phyloP scores from a whole-genome alignment of 2,888 invertebrate species.

The Eudasyphora cyanicolor region DNA sequence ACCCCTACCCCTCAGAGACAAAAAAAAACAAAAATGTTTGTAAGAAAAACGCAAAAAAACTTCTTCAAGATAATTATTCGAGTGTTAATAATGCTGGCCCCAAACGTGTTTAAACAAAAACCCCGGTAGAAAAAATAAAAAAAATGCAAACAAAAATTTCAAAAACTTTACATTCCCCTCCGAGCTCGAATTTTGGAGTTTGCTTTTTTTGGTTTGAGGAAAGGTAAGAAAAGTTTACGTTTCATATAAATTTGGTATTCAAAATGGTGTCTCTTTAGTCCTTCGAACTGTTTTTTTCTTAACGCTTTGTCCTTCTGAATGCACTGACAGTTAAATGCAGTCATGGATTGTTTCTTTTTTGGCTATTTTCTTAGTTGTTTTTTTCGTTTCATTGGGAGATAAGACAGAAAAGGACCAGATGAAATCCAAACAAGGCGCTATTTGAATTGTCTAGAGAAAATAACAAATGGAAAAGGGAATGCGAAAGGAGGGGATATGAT shows the following conservation, averaged over 20 bases:
- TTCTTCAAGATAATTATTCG: conserved; percentile 77
- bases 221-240: conserved; percentile 60
- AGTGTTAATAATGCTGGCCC: conserved; percentile 79
- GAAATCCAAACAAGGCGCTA: conserved; percentile 35
- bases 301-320: conserved; percentile 52
- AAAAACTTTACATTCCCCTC: neutral
- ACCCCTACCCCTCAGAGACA: neutral
- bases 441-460: conserved; percentile 42
- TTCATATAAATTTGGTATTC: conserved; percentile 78
- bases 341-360: too few species aligned
- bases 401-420: conserved; percentile 48
- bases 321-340: conserved; percentile 69
- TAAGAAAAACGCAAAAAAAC: neutral
- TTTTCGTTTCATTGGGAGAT: too few species aligned
- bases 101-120: conserved; percentile 69
- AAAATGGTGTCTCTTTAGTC: conserved; percentile 72
- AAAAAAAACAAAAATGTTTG: neutral
- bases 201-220: conserved; percentile 2
- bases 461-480: conserved; percentile 9
- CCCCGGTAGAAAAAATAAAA: neutral
- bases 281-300: conserved; percentile 53
- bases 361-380: too few species aligned
- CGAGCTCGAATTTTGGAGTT: neutral
- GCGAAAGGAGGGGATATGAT: conserved; percentile 17
- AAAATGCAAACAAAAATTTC: neutral